phyloP scores from a whole-genome alignment of 2,888 invertebrate genomes.

The Andrena bucephala region DNA sequence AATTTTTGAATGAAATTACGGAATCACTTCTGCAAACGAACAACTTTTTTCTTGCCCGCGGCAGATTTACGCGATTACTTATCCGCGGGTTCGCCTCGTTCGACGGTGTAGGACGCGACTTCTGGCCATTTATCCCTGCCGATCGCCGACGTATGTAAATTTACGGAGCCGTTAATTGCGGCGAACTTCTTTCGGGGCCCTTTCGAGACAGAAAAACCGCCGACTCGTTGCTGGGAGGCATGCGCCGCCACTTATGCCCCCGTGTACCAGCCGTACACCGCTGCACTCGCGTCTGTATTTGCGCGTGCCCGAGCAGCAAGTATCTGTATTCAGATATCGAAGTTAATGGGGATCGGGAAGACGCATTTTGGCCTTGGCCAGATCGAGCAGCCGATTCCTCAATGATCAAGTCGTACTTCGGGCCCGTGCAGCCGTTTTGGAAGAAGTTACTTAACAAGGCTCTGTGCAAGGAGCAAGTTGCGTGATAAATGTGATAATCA shows the following conservation, averaged over 20 bases:
- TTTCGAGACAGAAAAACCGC: constrained; percentile 73
- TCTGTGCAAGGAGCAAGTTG: no score
- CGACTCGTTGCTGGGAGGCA: constrained; percentile 70
- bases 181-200: constrained; percentile 75
- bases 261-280: constrained; percentile 46
- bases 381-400: constrained; percentile 52
- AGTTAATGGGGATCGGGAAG: constrained; percentile 53
- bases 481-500: not conserved
- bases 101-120: constrained; percentile 58
- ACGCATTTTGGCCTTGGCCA: constrained; percentile 30
- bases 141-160: constrained; percentile 81
- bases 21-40: constrained; percentile 60
- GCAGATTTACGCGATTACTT: constrained; percentile 67
- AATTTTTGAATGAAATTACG: constrained; percentile 63
- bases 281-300: constrained; percentile 23
- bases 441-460: not conserved
- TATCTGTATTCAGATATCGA: constrained; percentile 45
- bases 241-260: constrained; percentile 69
- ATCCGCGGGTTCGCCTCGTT: constrained; percentile 52
- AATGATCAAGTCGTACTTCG: constrained; percentile 35
- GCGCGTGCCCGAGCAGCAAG: constrained; percentile 18
- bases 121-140: constrained; percentile 75
- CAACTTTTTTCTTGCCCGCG: constrained; percentile 33
- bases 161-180: constrained; percentile 80
- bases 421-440: not conserved